Evolutionary conservation across 2,888 invertebrate genomes (phyloP), one percentile per base, ranked within the genome.

Genomic region (Allygus modestus): DNA sequence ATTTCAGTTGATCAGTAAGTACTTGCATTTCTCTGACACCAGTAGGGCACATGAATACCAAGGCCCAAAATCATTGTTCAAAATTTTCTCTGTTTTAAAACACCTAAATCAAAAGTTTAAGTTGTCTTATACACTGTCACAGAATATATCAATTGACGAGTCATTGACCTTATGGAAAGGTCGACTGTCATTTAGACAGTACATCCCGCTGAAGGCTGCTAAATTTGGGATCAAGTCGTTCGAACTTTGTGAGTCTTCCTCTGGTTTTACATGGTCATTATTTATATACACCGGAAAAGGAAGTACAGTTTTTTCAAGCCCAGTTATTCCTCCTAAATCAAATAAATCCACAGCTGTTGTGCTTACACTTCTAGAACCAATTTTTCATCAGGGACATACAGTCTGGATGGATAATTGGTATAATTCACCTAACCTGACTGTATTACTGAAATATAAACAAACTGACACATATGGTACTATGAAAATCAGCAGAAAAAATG

Each of bases 151-250:
- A 7, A 71, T 71, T 5, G 33, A 71, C 33, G 33, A 71, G 17
- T 71, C 71, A 9, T 33, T 33, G 15, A 71, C 31, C 1, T 37
- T 33, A 7, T 71, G 31, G 71, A 71, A n/a, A n/a, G n/a, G n/a
- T n/a, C n/a, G n/a, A n/a, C n/a, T n/a, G n/a, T n/a, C n/a, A n/a
- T n/a, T n/a, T 31, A 71, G 71, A n/a, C 71, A 71, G n/a, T 71
- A 71, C 17, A 33, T 71, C 1, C 71, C 31, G 1, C 37, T 71
- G n/a, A 71, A 71, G n/a, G 71, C 71, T 31, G 9, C 71, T 2
- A 71, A 71, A n/a, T 71, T 71, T 71, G 71, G 71, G 31, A 33
- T 71, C 15, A 71, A 71, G 31, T 20, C 71, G 4, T 71, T 71
- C 23, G 71, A 71, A n/a, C 11, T 71, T 9, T 61, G 61, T 71